Evolutionary conservation across 2,888 invertebrate genomes (phyloP).

Genomic region (Polydrusus cervinus): DNA sequence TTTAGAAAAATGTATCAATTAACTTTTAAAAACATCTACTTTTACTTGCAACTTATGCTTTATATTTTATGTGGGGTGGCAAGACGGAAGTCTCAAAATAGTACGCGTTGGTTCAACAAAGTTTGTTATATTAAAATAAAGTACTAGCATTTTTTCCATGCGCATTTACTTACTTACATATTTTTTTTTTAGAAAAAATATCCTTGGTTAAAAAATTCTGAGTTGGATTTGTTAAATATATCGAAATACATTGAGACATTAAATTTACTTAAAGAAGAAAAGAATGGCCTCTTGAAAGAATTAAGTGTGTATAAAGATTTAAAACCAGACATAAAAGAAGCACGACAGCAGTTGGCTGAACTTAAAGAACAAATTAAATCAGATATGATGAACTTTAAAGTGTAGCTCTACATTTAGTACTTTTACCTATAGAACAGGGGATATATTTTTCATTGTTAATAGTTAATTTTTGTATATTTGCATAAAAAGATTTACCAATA

Average conservation of each 20-base stretch:
- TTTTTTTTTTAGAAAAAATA: slow-evolving; percentile 57
- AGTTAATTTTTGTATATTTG: slow-evolving; percentile 33
- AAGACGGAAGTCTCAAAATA: too few relatives aligned
- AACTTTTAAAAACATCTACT: too few relatives aligned
- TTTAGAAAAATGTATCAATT: too few relatives aligned
- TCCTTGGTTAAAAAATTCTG: slow-evolving; percentile 61
- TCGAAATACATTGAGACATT: slow-evolving; percentile 62
- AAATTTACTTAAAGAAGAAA: slow-evolving; percentile 60
- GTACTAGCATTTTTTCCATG: too few relatives aligned
- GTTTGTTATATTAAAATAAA: too few relatives aligned
- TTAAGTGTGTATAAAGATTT: slow-evolving; percentile 63
- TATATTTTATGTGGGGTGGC: too few relatives aligned
- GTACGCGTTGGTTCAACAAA: too few relatives aligned
- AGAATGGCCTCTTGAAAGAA: slow-evolving; percentile 63
- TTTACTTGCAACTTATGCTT: too few relatives aligned
- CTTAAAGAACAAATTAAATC: slow-evolving; percentile 62
- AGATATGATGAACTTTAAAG: slow-evolving; percentile 33
- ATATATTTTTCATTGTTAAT: slow-evolving; percentile 19
- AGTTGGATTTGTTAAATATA: slow-evolving; percentile 63
- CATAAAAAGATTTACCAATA: slow-evolving; percentile 16
- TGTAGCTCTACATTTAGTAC: not conserved
- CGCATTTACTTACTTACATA: not conserved
- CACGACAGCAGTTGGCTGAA: slow-evolving; percentile 64
- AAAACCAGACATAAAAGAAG: slow-evolving; percentile 66
- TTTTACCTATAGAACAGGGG: not conserved